Base-by-base conservation (phyloP, 2,888 invertebrate genomes). In the Tinea trinotella region DNA sequence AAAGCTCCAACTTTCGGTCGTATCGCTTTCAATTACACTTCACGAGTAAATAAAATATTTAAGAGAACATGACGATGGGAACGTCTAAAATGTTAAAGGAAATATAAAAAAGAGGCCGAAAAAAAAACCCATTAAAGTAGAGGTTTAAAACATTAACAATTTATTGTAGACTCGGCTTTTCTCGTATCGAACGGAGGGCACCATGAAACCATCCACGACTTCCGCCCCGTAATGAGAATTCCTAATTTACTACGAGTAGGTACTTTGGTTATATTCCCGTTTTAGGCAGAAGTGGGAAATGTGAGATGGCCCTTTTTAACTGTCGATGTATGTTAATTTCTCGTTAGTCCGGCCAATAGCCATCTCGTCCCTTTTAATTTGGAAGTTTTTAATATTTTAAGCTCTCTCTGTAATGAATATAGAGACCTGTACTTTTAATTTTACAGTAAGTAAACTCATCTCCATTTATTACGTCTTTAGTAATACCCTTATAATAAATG, bases 371-470 rank as follows among this genome's bases (percentile, higher is more conserved):
- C 40, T 40, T 40, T 40, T 40, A 15, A 12, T 15, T 40, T 40
- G 13, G 13, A 40, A 40, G 12, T 40, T 40, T 40, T 40, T 12
- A 40, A 40, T 40, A 40, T 40, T 40, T 15, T 13, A 40, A 40
- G 13, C 40, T 40, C 12, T 40, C 13, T 40, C 30, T 22, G 50
- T 54, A 44, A 54, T 54, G 13, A 54, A 54, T 22, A 19, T 35
- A 18, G n/a, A n/a, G 52, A 48, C 24, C 15, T 65, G 65, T 66
- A 65, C 70, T 74, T 74, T 76, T 76, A 71, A 74, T 76, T 40
- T 40, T 40, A 40, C 13, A 13, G 13, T 12, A 15, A 15, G 13
- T 40, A 12, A 30, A 30, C 30, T 30, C 30, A 30, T 30, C n/a
- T 30, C 2, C 7, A 30, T 22, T 22, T 22, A 3, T 30, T n/a